These are phyloP conservation scores for Prorops nasuta DNA, from an alignment of 1,140 invertebrate genomes.

Conservation along the genomic window DNA sequence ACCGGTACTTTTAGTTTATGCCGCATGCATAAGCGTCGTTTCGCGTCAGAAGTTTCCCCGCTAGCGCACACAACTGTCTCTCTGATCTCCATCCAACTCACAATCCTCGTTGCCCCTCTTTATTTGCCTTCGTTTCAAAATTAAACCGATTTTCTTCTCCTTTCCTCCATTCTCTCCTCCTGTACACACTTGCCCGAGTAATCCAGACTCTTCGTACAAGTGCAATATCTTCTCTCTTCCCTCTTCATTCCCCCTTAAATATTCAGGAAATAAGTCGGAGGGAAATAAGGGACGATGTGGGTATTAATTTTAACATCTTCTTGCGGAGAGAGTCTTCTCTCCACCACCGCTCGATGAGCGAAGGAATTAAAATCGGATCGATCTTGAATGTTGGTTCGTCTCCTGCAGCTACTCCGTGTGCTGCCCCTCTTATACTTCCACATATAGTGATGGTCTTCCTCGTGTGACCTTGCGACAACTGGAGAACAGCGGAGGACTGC, in stretches of 20 bases:
- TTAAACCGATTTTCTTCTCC: constrained; percentile 10
- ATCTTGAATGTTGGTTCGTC: no score
- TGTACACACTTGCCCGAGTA: background rate
- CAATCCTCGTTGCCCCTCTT: constrained; percentile 1
- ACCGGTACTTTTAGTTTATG: constrained; percentile 42
- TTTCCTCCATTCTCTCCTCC: background rate
- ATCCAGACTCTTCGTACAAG: no score
- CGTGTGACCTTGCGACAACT: no score
- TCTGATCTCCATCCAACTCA: background rate
- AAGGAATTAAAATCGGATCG: no score
- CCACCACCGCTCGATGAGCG: no score
- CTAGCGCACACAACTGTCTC: background rate
- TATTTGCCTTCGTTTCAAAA: constrained; percentile 8
- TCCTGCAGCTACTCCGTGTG: no score
- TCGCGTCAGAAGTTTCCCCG: constrained; percentile 18
- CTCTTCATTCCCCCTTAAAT: background rate
- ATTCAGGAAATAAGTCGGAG: background rate
- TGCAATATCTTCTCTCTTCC: background rate
- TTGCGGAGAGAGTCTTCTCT: no score
- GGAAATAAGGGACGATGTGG: background rate
- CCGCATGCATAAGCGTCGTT: constrained; percentile 32
- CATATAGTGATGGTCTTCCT: no score
- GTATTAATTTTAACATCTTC: no score
- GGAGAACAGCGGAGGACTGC: no score
- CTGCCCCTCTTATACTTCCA: no score